Evolutionary conservation across 2,888 invertebrate species (phyloP), one percentile per base, ranked within the genome.

Genomic region (Tyria jacobaeae): DNA sequence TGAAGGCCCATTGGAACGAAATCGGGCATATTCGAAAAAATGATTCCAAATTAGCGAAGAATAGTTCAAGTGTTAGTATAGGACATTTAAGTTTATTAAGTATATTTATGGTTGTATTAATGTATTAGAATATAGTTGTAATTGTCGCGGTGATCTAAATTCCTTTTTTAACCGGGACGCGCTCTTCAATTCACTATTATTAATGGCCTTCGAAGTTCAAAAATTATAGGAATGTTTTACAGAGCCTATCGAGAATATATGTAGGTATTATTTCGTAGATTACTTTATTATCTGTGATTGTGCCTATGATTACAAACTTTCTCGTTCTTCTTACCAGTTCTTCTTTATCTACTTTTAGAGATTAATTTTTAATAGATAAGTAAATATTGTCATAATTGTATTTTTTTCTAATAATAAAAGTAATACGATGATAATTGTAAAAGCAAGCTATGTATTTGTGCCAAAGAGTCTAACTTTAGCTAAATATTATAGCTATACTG

Each of bases 1-100:
- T 78, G 25, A 87, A 81, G 60, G 91, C 88, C 0, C 74, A 75
- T 1, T 92, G 91, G 92, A 85, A 76, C 41, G 83, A 82, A 56
- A 47, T 61, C 9, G 58, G 53, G 0, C 63, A 71, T 34, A 50
- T 71, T n/a, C 62, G 56, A 12, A 72, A 75, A 48, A 80, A 83
- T 24, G 82, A 84, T 54, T 73, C 70, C 2, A 75, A 79, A 54
- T 81, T 83, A 57, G 82, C 83, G 69, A 74, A 78, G 55, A 85
- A 82, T 64, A 67, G 63, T 35, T 67, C 79, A 0, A 65, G 17
- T 60, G 35, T 24, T 17, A 52, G 68, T 34, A 62, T 63, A 52
- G 69, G 68, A 35, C 49, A 62, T 62, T 64, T 77, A 41, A 53
- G 60, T 57, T 64, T 79, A 51, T 10, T 68, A 21, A 31, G 50